Conservation (phyloP, 2,113 vertebrate genomes). For the Lichenostomus cassidix region DNA sequence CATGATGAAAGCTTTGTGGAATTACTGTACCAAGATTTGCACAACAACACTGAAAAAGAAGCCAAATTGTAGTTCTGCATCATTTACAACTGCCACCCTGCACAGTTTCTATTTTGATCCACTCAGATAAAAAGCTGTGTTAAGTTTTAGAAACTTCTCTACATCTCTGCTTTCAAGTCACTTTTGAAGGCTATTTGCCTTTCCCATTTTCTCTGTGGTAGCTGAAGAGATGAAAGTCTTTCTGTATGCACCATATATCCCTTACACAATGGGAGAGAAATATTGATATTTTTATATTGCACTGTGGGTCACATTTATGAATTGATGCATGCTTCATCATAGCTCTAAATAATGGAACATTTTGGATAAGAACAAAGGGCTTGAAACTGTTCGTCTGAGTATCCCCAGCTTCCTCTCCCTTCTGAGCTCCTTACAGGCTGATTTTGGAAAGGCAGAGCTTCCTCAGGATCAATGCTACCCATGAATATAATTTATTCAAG, state of each 20-base stretch:
- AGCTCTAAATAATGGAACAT: constrained; percentile 13
- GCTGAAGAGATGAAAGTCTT: constrained; percentile 7
- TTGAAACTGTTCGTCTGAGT: background rate
- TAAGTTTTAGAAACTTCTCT: constrained; percentile 28
- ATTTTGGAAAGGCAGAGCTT: background rate
- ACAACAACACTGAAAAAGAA: background rate
- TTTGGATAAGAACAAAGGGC: background rate
- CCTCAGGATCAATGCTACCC: background rate
- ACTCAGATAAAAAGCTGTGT: background rate
- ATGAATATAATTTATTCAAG: constrained; percentile 9
- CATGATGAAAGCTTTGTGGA: background rate
- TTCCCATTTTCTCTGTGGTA: constrained; percentile 23
- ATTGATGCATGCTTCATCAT: background rate
- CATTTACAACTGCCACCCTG: background rate
- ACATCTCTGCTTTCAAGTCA: background rate
- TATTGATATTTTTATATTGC: constrained; percentile 29
- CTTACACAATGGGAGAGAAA: constrained; percentile 22
- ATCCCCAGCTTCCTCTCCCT: background rate
- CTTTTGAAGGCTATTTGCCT: constrained; percentile 18
- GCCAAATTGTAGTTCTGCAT: background rate
- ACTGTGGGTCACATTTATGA: constrained; percentile 29
- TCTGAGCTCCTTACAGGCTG: background rate
- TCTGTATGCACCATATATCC: background rate
- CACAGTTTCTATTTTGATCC: background rate
- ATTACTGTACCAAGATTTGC: background rate